These are phyloP conservation scores for Olivierus martensii DNA, from an alignment of 1,140 invertebrate genomes.

Conservation along the genomic window DNA sequence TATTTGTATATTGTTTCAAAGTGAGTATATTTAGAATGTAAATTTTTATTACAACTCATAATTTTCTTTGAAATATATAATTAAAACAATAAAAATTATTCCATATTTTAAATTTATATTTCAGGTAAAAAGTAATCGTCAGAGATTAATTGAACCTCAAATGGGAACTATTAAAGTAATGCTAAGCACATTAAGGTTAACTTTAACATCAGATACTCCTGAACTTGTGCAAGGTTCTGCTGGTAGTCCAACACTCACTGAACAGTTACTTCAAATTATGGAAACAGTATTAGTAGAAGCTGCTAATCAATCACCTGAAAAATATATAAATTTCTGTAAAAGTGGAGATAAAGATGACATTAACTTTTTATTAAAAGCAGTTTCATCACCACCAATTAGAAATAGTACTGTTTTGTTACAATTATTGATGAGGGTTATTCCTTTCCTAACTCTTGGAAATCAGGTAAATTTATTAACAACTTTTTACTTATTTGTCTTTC, in stretches of 20 bases:
- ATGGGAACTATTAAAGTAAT: conserved; percentile 51
- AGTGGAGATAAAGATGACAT: conserved; percentile 75
- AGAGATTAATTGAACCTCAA: conserved; percentile 42
- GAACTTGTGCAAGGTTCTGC: conserved; percentile 42
- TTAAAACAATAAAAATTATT: neutral
- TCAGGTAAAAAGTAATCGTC: conserved; percentile 30
- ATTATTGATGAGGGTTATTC: conserved; percentile 75
- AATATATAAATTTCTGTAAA: conserved; percentile 61
- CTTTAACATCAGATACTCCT: conserved; percentile 26
- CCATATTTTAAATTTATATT: neutral
- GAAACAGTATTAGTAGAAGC: conserved; percentile 82
- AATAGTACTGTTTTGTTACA: conserved; percentile 25
- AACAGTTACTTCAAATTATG: conserved; percentile 79
- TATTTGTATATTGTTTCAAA: conserved; percentile 71
- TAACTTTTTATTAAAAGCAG: conserved; percentile 11
- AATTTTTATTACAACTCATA: neutral
- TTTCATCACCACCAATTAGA: conserved; percentile 23
- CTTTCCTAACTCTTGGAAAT: conserved; percentile 55
- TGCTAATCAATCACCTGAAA: conserved; percentile 57
- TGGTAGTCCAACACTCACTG: conserved; percentile 52
- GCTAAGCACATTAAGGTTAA: conserved; percentile 47
- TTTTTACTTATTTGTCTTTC: no score
- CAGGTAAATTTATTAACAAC: conserved; percentile 4
- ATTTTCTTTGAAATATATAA: neutral
- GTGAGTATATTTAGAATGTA: conserved; percentile 22